These are phyloP conservation scores for Sternarchorhynchus goeldii DNA, from an alignment of 2,797 vertebrate species.

Conservation along the genomic window DNA sequence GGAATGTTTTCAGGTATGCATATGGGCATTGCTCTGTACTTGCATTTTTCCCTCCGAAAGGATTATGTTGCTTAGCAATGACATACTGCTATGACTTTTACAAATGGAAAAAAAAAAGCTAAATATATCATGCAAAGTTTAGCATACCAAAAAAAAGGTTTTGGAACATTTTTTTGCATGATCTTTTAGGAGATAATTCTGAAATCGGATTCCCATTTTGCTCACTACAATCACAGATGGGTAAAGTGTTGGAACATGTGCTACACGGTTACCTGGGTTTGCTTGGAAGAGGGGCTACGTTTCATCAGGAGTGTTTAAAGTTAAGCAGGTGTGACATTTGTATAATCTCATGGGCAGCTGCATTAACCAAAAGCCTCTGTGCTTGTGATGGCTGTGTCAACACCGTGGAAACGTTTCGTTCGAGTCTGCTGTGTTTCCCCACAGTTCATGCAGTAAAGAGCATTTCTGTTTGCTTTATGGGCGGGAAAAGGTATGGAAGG, in stretches of 20 bases:
- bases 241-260: background rate
- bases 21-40: background rate
- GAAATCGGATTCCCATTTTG: background rate
- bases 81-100: constrained; percentile 8
- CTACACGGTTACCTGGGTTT: background rate
- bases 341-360: background rate
- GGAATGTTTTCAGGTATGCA: constrained; percentile 17
- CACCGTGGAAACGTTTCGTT: background rate
- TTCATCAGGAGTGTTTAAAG: constrained; percentile 8
- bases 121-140: too few relatives aligned
- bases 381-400: background rate
- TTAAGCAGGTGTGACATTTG: background rate
- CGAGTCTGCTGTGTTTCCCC: background rate
- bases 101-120: too few relatives aligned
- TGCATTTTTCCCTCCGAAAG: background rate
- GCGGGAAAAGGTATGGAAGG: constrained; percentile 30
- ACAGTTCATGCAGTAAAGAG: constrained; percentile 10
- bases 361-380: background rate
- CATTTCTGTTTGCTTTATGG: constrained; percentile 45
- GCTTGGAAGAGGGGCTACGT: constrained; percentile 2
- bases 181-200: background rate
- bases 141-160: too few relatives aligned
- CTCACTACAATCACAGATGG: background rate
- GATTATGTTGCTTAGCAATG: background rate
- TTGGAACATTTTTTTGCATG: too few relatives aligned